Conservation (phyloP, 2,797 vertebrate genomes). For the Pipistrellus nathusii region DNA sequence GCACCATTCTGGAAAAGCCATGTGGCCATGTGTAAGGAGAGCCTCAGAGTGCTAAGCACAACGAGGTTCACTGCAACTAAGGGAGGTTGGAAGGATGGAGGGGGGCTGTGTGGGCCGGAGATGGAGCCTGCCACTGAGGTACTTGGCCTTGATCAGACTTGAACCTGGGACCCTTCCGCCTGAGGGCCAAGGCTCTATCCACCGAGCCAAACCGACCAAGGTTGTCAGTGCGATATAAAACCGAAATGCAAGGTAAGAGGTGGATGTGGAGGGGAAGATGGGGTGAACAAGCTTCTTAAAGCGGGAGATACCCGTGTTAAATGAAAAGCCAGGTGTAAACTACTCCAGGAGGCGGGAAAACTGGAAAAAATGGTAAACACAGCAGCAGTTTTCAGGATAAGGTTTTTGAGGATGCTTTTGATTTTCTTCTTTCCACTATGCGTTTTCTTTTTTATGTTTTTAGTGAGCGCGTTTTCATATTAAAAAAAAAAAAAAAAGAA, state of each 20-base stretch:
- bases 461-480: background rate
- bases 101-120: background rate
- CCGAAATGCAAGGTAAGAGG: background rate
- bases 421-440: background rate
- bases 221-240: background rate
- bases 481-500: background rate
- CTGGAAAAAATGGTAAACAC: background rate
- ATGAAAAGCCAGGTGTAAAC: background rate
- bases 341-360: background rate
- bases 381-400: background rate
- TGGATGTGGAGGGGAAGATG: background rate
- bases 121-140: background rate
- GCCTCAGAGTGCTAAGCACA: conserved; percentile 1
- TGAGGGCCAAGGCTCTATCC: too few relatives aligned
- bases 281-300: background rate
- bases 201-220: background rate
- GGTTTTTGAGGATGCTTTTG: background rate
- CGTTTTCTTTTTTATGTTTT: background rate
- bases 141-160: too few relatives aligned
- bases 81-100: background rate
- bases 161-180: too few relatives aligned
- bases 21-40: background rate
- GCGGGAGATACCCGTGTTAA: background rate
- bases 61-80: background rate
- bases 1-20: background rate